Evolutionary conservation across 2,888 invertebrate species (phyloP).

Genomic region (Pyrgus malvae): DNA sequence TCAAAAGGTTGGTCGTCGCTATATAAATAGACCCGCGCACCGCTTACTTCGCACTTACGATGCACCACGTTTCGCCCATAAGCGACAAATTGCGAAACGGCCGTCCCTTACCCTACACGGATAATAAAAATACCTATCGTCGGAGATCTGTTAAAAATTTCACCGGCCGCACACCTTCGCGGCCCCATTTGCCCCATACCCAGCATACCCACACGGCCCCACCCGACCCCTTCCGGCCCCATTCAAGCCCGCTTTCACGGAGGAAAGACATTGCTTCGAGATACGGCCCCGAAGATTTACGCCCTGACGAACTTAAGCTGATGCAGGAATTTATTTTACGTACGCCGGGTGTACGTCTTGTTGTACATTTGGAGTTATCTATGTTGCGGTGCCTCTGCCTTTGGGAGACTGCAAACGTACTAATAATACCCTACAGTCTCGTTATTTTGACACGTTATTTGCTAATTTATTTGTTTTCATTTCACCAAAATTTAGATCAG

Average conservation of each 20-base stretch:
- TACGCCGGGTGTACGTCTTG: slow-evolving; percentile 19
- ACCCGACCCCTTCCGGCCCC: slow-evolving; percentile 14
- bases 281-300: slow-evolving; percentile 47
- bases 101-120: slow-evolving; percentile 36
- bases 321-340: slow-evolving; percentile 36
- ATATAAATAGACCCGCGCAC: slow-evolving; percentile 5
- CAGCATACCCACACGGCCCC: slow-evolving; percentile 7
- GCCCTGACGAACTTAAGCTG: slow-evolving; percentile 40
- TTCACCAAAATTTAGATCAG: no score
- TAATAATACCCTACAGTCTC: no score
- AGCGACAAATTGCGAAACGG: slow-evolving; percentile 29
- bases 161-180: slow-evolving; percentile 37
- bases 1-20: not conserved
- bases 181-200: slow-evolving; percentile 11
- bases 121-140: slow-evolving; percentile 57
- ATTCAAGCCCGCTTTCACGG: slow-evolving; percentile 38
- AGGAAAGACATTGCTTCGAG: slow-evolving; percentile 53
- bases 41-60: not conserved
- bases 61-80: not conserved
- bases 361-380: not conserved
- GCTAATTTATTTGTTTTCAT: no score
- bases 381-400: no score
- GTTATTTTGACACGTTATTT: no score
- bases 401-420: no score
- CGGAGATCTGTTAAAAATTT: slow-evolving; percentile 63